These are phyloP conservation scores for Odobenus rosmarus DNA, from an alignment of 2,113 vertebrate genomes.

Conservation along the genomic window DNA sequence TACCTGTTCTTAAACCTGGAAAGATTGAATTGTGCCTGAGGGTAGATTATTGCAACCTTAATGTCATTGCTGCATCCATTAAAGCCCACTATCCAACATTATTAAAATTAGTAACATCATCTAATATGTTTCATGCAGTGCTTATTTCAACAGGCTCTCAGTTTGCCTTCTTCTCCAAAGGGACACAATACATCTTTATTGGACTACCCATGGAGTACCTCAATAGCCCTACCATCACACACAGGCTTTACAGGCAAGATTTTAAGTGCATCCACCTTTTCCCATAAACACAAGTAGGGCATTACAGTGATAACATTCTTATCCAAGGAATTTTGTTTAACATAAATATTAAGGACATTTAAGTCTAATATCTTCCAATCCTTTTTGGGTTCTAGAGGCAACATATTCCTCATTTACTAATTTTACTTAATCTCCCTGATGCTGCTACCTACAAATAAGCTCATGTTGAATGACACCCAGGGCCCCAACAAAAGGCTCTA, in stretches of 20 bases:
- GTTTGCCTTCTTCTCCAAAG: background rate
- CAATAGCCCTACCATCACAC: background rate
- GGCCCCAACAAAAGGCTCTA: background rate
- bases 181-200: background rate
- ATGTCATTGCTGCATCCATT: background rate
- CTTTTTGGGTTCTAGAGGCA: background rate
- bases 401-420: background rate
- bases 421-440: background rate
- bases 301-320: background rate
- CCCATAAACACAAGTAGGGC: too few species aligned
- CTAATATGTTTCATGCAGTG: background rate
- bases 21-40: background rate
- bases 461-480: background rate
- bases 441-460: background rate
- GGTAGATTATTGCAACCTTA: background rate
- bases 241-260: background rate
- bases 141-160: background rate
- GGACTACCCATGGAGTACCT: background rate
- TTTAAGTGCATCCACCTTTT: background rate
- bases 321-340: background rate
- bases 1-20: background rate
- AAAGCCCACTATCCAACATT: background rate
- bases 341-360: background rate
- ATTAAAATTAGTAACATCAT: background rate
- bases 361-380: background rate